Evolutionary conservation across 2,888 invertebrate genomes (phyloP), one percentile per base, ranked within the genome.

Genomic region (Scaptomyza tumidula): DNA sequence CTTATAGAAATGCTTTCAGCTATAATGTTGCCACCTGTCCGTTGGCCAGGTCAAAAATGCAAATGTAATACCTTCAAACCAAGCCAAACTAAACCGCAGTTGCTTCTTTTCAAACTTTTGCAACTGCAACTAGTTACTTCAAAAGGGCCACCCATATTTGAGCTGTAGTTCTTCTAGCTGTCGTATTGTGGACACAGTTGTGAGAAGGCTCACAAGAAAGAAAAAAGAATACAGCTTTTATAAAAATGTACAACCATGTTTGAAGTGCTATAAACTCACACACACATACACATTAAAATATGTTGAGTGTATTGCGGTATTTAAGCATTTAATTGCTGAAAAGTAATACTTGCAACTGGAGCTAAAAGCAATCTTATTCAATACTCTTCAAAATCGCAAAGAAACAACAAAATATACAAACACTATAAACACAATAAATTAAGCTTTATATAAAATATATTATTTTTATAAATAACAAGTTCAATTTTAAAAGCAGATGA

Each of bases 61-160:
- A 74, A 74, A 69, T 74, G 29, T 55, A 39, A 53, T 43, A 39
- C 39, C 14, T 39, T 0, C 14, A 6, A 9, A 41, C 16, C 9
- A 10, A 39, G 14, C 46, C 59, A 37, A 71, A 54, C 59, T 60
- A 19, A 65, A 63, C 75, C 71, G 41, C 75, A 71, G 19, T 31
- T 72, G 41, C 61, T 57, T 31, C 61, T 50, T 35, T 49, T 58
- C 45, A 72, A 46, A 62, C 33, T 63, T 60, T 57, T 58, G 41
- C 54, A 62, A 43, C 58, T 74, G 74, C 61, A 52, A 6, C 19
- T 11, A 43, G 7, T 6, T 7, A 53, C 53, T 35, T 52, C 57
- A 54, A 66, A 54, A 53, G 43, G 44, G 43, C 54, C 66, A 69
- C 73, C 76, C 73, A 73, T 69, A 77, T 76, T 73, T 76, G 64